These are phyloP conservation scores for Epistrophe grossulariae DNA, from an alignment of 2,888 invertebrate species.

Conservation along the genomic window DNA sequence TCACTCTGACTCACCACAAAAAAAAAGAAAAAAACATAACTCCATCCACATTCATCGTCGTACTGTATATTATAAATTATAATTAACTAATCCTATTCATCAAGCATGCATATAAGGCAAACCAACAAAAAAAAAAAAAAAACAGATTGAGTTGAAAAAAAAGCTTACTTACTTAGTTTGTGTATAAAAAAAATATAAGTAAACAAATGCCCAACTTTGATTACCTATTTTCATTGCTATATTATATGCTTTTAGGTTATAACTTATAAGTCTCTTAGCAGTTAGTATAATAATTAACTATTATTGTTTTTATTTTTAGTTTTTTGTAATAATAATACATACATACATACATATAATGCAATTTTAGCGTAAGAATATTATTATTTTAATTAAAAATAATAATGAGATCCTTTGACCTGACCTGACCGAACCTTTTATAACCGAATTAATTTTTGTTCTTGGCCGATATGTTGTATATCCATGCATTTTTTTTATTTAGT, in stretches of 20 bases:
- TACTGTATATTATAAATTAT: conserved; percentile 45
- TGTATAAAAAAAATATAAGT: conserved; percentile 38
- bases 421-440: not conserved
- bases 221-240: conserved; percentile 71
- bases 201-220: conserved; percentile 34
- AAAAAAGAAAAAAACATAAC: conserved; percentile 28
- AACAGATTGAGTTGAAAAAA: conserved; percentile 45
- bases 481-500: conserved; percentile 71
- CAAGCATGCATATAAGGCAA: conserved; percentile 37
- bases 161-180: conserved; percentile 49
- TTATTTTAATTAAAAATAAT: conserved; percentile 14
- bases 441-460: not conserved
- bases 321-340: conserved; percentile 34
- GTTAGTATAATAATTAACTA: conserved; percentile 60
- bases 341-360: conserved; percentile 67
- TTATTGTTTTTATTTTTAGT: conserved; percentile 54
- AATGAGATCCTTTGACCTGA: conserved; percentile 31
- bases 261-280: conserved; percentile 67
- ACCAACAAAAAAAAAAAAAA: conserved; percentile 24
- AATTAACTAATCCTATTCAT: conserved; percentile 44
- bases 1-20: conserved; percentile 21
- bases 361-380: conserved; percentile 60
- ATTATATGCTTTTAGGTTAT: conserved; percentile 66
- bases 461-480: conserved; percentile 41
- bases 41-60: conserved; percentile 67